These are phyloP conservation scores for Percopsis transmontana DNA, from an alignment of 2,113 vertebrate species.

Conservation along the genomic window DNA sequence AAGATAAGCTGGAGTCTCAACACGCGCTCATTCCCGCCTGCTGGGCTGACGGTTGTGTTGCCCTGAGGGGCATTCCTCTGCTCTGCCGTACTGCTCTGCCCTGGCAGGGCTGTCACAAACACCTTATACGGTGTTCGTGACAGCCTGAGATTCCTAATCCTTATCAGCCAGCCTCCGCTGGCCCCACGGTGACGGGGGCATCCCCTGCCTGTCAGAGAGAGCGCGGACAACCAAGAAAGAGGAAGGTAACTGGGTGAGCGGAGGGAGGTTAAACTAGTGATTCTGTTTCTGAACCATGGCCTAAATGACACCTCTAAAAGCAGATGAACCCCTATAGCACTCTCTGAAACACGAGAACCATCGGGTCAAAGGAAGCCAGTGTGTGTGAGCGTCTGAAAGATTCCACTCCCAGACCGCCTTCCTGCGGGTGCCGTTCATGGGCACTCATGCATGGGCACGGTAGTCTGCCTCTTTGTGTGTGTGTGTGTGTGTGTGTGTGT, in stretches of 20 bases:
- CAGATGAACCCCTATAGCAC: too few relatives aligned
- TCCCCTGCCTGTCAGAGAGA: slow-evolving; percentile 35
- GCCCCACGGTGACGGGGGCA: slow-evolving; percentile 21
- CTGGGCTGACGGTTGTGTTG: not conserved
- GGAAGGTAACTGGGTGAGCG: not conserved
- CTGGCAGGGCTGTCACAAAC: slow-evolving; percentile 9
- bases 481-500: slow-evolving; percentile 26
- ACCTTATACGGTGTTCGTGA: slow-evolving; percentile 58
- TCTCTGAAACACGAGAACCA: too few relatives aligned
- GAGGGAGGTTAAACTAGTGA: not conserved
- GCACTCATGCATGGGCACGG: slow-evolving; percentile 37
- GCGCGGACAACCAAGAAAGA: slow-evolving; percentile 23
- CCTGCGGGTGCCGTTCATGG: slow-evolving; percentile 32
- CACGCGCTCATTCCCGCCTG: slow-evolving; percentile 2
- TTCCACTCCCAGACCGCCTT: slow-evolving; percentile 28
- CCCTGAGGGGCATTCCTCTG: slow-evolving; percentile 18
- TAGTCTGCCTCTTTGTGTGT: slow-evolving; percentile 25
- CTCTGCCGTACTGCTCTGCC: slow-evolving; percentile 9
- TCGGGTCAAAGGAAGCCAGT: too few relatives aligned
- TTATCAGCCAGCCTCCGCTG: slow-evolving; percentile 41
- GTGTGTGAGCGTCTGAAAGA: slow-evolving; percentile 39
- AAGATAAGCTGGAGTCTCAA: not conserved
- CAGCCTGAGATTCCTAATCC: slow-evolving; percentile 34
- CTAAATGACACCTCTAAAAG: too few relatives aligned
- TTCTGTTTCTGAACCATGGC: not conserved